These are phyloP conservation scores for Nipponia nippon DNA, from an alignment of 2,113 vertebrate genomes.

Conservation along the genomic window DNA sequence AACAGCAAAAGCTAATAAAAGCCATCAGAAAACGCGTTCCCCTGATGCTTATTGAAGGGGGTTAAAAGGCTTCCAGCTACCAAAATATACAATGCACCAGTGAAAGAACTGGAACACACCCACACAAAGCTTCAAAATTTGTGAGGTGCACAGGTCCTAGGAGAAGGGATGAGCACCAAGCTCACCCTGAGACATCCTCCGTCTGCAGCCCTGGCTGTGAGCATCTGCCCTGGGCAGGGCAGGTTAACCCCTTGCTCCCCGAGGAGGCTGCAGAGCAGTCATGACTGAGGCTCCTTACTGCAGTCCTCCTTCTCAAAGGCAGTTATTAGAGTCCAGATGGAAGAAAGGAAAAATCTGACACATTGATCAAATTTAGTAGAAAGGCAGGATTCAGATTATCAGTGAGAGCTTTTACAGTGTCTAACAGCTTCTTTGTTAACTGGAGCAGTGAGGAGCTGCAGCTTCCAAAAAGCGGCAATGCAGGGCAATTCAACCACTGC, in stretches of 20 bases:
- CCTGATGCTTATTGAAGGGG: neutral
- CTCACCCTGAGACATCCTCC: neutral
- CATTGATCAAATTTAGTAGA: slow-evolving; percentile 4
- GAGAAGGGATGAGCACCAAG: neutral
- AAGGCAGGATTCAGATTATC: neutral
- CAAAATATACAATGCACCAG: neutral
- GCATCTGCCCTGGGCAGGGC: neutral
- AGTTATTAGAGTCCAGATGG: neutral
- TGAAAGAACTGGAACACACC: neutral
- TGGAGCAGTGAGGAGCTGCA: slow-evolving; percentile 1
- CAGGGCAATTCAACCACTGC: slow-evolving; percentile 13
- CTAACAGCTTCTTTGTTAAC: slow-evolving; percentile 30
- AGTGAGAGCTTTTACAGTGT: neutral
- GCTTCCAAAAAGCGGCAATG: slow-evolving; percentile 21
- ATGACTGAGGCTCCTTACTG: neutral
- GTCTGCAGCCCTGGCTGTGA: neutral
- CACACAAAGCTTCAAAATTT: neutral
- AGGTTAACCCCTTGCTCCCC: neutral
- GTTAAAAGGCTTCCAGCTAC: slow-evolving; percentile 18
- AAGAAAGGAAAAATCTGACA: neutral
- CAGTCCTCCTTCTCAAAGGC: neutral
- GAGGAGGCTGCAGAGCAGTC: neutral
- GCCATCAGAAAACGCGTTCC: neutral
- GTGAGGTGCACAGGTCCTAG: neutral
- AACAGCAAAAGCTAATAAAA: neutral